Conservation (phyloP, 2,888 invertebrate genomes). For the Leptinotarsa juncta region DNA sequence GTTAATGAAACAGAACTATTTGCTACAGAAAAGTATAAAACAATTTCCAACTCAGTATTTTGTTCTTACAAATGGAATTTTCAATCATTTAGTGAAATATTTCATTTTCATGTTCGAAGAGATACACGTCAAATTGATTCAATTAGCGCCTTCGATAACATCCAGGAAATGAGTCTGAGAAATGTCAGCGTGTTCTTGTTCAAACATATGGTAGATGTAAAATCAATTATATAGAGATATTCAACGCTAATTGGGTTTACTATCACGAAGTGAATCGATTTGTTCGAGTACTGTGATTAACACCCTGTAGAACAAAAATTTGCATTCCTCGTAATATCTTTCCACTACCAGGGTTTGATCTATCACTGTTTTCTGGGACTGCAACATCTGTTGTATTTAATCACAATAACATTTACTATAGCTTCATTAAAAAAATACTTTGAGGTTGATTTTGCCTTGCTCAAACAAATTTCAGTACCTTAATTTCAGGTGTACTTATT, state of each 20-base stretch:
- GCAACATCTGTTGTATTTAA: too few relatives aligned
- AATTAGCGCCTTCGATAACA: neutral
- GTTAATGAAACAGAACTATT: conserved; percentile 4
- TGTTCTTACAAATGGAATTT: neutral
- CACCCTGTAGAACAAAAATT: neutral
- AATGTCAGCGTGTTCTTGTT: conserved; percentile 2
- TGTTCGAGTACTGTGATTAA: neutral
- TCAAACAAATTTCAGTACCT: too few relatives aligned
- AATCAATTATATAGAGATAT: neutral
- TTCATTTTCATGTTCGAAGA: neutral
- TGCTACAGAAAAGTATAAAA: neutral
- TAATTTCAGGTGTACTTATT: too few relatives aligned
- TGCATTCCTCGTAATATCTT: neutral
- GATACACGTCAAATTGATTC: neutral
- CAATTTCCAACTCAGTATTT: neutral
- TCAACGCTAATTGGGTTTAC: neutral
- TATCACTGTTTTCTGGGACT: too few relatives aligned
- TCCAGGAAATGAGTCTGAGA: conserved; percentile 7
- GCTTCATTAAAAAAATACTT: too few relatives aligned
- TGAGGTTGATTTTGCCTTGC: too few relatives aligned
- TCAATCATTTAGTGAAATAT: neutral
- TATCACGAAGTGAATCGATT: neutral
- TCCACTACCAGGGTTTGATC: neutral
- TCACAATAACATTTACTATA: too few relatives aligned
- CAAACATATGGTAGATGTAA: conserved; percentile 6